Conservation (phyloP, 1,140 invertebrate genomes). For the Drosophila sturtevanti region DNA sequence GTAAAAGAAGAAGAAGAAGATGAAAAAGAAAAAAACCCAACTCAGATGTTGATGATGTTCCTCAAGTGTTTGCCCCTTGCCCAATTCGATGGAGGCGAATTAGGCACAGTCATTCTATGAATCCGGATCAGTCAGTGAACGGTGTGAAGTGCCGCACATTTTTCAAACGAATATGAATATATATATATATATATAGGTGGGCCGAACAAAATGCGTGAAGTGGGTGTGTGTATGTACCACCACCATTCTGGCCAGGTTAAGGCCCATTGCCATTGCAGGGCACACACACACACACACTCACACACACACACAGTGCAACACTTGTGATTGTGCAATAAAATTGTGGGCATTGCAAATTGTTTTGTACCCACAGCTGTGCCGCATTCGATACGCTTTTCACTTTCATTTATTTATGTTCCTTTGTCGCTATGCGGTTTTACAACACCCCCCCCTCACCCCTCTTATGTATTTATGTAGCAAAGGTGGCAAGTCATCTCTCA, state of each 20-base stretch:
- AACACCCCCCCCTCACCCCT: neutral
- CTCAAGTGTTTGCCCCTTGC: neutral
- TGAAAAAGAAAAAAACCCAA: conserved; percentile 38
- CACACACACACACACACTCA: neutral
- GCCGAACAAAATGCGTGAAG: conserved; percentile 60
- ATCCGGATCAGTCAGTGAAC: conserved; percentile 16
- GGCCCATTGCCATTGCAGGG: neutral
- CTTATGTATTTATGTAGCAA: too few relatives aligned
- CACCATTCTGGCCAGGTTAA: conserved; percentile 9
- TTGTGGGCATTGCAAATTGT: conserved; percentile 72
- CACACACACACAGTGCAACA: conserved; percentile 50
- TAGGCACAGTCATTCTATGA: conserved; percentile 72
- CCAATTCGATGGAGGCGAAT: conserved; percentile 61
- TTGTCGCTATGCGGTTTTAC: conserved; percentile 66
- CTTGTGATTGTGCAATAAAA: conserved; percentile 78
- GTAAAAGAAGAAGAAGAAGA: too few relatives aligned
- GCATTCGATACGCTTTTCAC: conserved; percentile 72
- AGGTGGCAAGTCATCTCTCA: conserved; percentile 67
- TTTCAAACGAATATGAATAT: conserved; percentile 11
- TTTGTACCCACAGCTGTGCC: conserved; percentile 57
- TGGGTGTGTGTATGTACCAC: conserved; percentile 59
- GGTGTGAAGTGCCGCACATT: conserved; percentile 76
- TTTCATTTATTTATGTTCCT: conserved; percentile 74
- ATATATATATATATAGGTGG: conserved; percentile 69
- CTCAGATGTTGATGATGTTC: conserved; percentile 13